Evolutionary conservation across 92 coral and sea anemone genomes (phyloP).

Genomic region (Diadumene lineata): DNA sequence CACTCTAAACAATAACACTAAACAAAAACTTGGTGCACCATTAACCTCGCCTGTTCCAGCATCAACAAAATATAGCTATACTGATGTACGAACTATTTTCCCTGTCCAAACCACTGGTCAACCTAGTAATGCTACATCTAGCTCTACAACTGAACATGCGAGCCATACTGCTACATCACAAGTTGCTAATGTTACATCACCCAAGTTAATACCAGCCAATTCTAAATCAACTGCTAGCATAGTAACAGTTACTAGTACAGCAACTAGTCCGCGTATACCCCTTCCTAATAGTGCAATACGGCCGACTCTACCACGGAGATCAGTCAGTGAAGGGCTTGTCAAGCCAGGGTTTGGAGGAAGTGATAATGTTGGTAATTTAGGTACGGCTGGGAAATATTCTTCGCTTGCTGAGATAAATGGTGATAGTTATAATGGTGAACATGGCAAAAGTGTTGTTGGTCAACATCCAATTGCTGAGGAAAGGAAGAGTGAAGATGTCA

Average conservation of each 20-base stretch:
- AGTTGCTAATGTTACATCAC: background rate
- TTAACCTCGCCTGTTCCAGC: constrained; percentile 18
- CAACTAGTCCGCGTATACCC: background rate
- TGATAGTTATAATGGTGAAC: constrained; percentile 2
- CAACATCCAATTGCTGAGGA: constrained; percentile 44
- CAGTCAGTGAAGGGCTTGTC: constrained; percentile 92
- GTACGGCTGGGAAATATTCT: constrained; percentile 25
- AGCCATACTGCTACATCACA: background rate
- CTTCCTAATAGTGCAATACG: constrained; percentile 23
- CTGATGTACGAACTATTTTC: constrained; percentile 91
- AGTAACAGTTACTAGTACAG: constrained; percentile 6
- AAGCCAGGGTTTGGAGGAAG: constrained; percentile 34
- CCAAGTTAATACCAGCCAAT: background rate
- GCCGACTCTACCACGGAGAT: constrained; percentile 54
- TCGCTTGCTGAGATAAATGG: constrained; percentile 42
- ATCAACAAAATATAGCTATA: constrained; percentile 44
- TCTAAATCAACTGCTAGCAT: background rate
- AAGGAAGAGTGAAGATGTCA: constrained; percentile 72
- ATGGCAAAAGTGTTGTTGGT: constrained; percentile 33
- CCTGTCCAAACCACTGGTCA: constrained; percentile 86
- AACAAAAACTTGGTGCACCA: constrained; percentile 57
- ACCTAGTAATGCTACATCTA: constrained; percentile 63
- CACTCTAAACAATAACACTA: constrained; percentile 81
- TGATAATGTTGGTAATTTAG: constrained; percentile 30
- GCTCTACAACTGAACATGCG: constrained; percentile 40